Conservation (phyloP, 2,888 invertebrate species). For the Labia minor region DNA sequence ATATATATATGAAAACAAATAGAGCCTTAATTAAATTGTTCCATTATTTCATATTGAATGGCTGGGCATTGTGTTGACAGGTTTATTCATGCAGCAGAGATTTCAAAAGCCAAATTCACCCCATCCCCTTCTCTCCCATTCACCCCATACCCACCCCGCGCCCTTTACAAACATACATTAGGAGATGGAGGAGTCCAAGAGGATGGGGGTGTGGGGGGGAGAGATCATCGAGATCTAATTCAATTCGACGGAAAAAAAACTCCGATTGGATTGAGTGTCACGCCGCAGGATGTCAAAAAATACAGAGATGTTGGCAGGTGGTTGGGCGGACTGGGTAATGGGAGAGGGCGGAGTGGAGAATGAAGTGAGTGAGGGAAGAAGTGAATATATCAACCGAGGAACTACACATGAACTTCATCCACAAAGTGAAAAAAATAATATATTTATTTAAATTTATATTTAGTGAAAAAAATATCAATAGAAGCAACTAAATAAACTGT, state of each 20-base stretch:
- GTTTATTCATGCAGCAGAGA: neutral
- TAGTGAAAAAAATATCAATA: too few relatives aligned
- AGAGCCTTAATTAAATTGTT: constrained; percentile 4
- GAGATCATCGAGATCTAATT: neutral
- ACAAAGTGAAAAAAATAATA: too few relatives aligned
- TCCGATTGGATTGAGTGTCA: constrained; percentile 3
- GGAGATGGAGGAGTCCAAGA: neutral
- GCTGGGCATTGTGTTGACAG: neutral
- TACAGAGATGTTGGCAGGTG: constrained; percentile 16
- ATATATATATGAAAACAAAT: neutral
- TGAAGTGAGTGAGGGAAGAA: too few relatives aligned
- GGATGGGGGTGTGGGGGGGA: too few relatives aligned
- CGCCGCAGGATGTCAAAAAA: constrained; percentile 15
- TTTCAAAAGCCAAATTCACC: neutral
- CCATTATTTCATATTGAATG: constrained; percentile 5
- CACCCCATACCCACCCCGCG: neutral
- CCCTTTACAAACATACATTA: constrained; percentile 7
- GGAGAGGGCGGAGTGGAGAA: constrained; percentile 22
- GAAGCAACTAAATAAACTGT: too few relatives aligned
- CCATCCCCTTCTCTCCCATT: neutral
- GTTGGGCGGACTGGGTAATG: constrained; percentile 25
- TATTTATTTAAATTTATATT: too few relatives aligned
- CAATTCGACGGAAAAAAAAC: neutral
- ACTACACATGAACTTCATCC: too few relatives aligned
- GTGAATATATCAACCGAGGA: too few relatives aligned